Evolutionary conservation across 2,113 vertebrate genomes (phyloP).

Genomic region (Psilopogon haemacephalus): DNA sequence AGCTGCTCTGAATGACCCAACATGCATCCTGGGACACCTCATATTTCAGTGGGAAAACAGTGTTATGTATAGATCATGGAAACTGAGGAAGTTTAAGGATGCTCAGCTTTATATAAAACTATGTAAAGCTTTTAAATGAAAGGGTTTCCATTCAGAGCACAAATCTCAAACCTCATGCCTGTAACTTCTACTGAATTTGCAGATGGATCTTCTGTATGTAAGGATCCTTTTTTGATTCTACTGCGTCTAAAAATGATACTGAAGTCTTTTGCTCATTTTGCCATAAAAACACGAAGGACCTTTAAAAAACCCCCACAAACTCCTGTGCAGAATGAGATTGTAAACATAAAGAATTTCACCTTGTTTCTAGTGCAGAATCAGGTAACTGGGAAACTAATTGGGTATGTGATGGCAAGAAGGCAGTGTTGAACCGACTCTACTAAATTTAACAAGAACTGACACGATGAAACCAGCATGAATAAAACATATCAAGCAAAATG

Average conservation of each 20-base stretch:
- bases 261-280: neutral
- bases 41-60: neutral
- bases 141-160: neutral
- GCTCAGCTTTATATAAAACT: neutral
- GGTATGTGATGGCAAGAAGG: neutral
- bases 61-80: neutral
- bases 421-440: neutral
- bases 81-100: neutral
- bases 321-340: neutral
- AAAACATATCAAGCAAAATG: neutral
- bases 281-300: neutral
- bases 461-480: neutral
- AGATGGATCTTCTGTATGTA: neutral
- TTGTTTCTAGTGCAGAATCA: neutral
- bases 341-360: neutral
- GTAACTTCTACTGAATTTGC: neutral
- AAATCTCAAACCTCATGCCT: neutral
- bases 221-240: neutral
- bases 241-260: neutral
- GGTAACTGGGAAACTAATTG: neutral
- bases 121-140: neutral
- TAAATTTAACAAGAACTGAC: neutral
- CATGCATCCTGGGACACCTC: neutral
- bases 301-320: neutral
- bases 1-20: slow-evolving; percentile 1